Evolutionary conservation across 2,797 vertebrate species (phyloP), one percentile per base, ranked within the genome.

Genomic region (Astyanax mexicanus): DNA sequence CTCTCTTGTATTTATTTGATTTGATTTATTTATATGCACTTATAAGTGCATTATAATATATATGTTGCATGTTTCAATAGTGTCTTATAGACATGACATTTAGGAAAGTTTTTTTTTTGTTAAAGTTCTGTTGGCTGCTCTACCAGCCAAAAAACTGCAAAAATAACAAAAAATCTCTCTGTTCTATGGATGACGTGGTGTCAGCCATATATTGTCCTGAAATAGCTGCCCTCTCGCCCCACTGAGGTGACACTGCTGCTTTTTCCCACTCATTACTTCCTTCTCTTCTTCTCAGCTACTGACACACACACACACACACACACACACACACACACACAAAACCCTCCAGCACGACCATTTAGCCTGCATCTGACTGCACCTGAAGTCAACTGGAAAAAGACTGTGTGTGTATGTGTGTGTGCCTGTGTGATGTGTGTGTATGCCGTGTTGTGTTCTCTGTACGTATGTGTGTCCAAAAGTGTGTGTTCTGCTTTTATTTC

Each of bases 331-430:
- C 29, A 32, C 35, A 35, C 42, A 6, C 27, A 40, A 15, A 55
- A 66, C 21, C 21, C 49, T 25, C 21, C 64, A 66, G 83, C 40
- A 65, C 81, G 80, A 73, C 78, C 80, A 77, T 87, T 89, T 80
- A 84, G 72, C 84, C 86, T 80, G 87, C 86, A 87, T 91, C 88
- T 86, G 83, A 88, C 80, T 90, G 88, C 86, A 89, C 84, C 88
- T 86, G 87, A 90, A 91, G 86, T 91, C 84, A 88, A 85, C 84
- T 89, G 84, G 84, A 91, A 90, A 84, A 58, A n/a, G n/a, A n/a
- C n/a, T 78, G 55, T 57, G 25, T 45, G 38, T 70, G 38, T 10
- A 23, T 37, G 49, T 44, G 17, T 55, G 62, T 57, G 81, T 45
- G 47, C 6, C 10, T 58, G 27, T 25, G 55, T 40, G 40, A 17